Conservation (phyloP, 2,797 vertebrate genomes). For the Phalanger gymnotis region DNA sequence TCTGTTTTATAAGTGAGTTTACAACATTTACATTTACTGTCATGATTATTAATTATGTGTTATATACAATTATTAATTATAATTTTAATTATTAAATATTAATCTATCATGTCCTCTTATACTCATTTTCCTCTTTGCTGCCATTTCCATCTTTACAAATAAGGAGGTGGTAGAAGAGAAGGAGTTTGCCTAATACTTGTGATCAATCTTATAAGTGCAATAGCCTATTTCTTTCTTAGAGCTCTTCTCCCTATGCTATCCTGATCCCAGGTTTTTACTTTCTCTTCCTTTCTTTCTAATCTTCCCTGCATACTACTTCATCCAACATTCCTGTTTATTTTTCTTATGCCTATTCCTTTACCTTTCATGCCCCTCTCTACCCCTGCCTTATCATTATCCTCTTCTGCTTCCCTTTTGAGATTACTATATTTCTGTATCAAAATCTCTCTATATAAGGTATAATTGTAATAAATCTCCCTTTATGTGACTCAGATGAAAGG, state of each 20-base stretch:
- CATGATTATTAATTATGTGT: too few species aligned
- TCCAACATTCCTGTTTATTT: background rate
- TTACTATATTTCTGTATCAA: background rate
- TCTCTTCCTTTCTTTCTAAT: background rate
- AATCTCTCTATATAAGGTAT: background rate
- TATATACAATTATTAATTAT: too few species aligned
- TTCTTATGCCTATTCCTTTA: background rate
- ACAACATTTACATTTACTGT: background rate
- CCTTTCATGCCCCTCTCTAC: background rate
- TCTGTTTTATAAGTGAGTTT: background rate
- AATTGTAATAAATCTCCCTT: background rate
- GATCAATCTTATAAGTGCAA: background rate
- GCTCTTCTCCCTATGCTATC: background rate
- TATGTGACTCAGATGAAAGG: background rate
- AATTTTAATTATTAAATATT: background rate
- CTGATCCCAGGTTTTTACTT: background rate
- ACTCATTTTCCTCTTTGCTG: background rate
- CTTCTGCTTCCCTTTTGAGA: background rate
- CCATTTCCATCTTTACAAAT: background rate
- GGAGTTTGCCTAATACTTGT: background rate
- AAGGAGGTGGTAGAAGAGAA: background rate
- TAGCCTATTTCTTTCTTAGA: background rate
- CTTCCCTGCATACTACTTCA: background rate
- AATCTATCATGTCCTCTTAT: background rate
- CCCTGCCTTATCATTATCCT: background rate